Base-by-base conservation (phyloP, 2,888 invertebrate genomes). In the Bursaphelenchus okinawaensis region DNA sequence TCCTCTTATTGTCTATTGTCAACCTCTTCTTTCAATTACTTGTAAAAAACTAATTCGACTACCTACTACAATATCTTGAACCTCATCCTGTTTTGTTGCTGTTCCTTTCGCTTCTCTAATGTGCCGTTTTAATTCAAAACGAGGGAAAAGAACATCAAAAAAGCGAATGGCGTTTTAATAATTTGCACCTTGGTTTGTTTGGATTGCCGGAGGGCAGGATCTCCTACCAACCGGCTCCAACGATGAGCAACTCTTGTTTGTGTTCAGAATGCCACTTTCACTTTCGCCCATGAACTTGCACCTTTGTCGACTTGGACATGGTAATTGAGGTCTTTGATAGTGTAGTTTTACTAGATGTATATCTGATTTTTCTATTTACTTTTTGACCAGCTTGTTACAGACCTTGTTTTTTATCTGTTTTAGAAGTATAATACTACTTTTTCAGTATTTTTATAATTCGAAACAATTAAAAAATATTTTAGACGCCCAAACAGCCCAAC, bases 1-100 rank as follows among this genome's bases (percentile, higher is more conserved):
- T n/a, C n/a, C n/a, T n/a, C n/a, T n/a, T n/a, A n/a, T n/a, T n/a
- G 40, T 3, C 40, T 40, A 40, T n/a, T 40, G 1, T 16, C 40
- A 40, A n/a, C n/a, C 40, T 40, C 12, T 12, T 40, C 19, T 52
- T 61, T 51, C 40, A 61, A 22, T 23, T 61, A 52, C 52, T 51
- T n/a, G n/a, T n/a, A n/a, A n/a, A n/a, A n/a, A n/a, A n/a, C n/a
- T n/a, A n/a, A n/a, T n/a, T n/a, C n/a, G n/a, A n/a, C n/a, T n/a
- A n/a, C n/a, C n/a, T n/a, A n/a, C n/a, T n/a, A n/a, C n/a, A n/a
- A n/a, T n/a, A n/a, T n/a, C n/a, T n/a, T n/a, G n/a, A 24, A 23
- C 52, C 23, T 24, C 50, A 54, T 52, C 52, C 50, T n/a, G 61
- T 52, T 27, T 50, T 23, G 40, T 28, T 28, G 61, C 23, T 31